phyloP scores from a whole-genome alignment of 2,113 vertebrate species.

The Egretta garzetta region DNA sequence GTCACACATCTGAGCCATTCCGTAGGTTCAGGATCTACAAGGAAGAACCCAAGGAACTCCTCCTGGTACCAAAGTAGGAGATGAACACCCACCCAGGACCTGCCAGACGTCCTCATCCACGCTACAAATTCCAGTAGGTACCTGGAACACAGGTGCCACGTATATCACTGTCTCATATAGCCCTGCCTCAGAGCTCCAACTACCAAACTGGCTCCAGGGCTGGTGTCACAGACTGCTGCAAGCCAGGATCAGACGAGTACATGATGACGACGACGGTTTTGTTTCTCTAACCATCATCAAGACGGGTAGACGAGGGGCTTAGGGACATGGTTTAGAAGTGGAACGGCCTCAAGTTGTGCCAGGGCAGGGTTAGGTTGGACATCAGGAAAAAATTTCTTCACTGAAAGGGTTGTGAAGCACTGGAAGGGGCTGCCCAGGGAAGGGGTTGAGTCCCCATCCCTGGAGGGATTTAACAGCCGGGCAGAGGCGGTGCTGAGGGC shows the following conservation, averaged over 20 bases:
- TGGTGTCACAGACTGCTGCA: background rate
- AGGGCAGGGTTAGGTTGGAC: too few species aligned
- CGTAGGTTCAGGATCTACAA: background rate
- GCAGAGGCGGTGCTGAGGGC: too few species aligned
- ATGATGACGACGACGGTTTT: accelerated
- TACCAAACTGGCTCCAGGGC: background rate
- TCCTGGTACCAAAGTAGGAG: background rate
- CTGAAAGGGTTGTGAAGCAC: too few species aligned
- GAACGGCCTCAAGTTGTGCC: too few species aligned
- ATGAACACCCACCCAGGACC: background rate
- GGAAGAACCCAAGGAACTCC: background rate
- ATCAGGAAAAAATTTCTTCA: too few species aligned
- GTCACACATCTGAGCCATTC: background rate
- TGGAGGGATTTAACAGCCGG: too few species aligned
- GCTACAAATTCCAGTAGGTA: background rate
- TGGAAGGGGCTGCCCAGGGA: too few species aligned
- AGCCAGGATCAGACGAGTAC: background rate
- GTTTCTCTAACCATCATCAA: background rate
- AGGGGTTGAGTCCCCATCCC: too few species aligned
- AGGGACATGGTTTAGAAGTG: too few species aligned
- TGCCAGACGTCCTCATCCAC: accelerated
- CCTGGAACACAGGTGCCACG: background rate
- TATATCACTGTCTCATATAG: background rate
- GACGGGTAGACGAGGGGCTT: too few species aligned
- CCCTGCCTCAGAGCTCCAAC: background rate